phyloP scores from a whole-genome alignment of 2,888 invertebrate genomes.

The Autographa pulchrina region DNA sequence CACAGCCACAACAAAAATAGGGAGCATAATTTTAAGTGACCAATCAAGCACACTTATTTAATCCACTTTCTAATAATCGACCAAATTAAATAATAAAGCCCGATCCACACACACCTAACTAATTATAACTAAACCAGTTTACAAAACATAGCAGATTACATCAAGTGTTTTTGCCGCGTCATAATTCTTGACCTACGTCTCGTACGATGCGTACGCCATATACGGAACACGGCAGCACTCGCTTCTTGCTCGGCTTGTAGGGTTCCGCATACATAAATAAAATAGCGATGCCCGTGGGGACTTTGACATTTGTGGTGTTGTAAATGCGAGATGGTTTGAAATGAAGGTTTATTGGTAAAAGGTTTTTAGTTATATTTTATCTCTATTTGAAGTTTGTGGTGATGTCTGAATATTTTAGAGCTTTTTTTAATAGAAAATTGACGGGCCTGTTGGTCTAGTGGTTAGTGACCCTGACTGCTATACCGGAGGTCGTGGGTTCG shows the following conservation, averaged over 20 bases:
- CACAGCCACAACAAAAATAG: too few species aligned
- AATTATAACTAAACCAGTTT: slow-evolving; percentile 25
- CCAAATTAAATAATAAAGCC: neutral
- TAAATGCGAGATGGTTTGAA: neutral
- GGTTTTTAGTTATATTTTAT: neutral
- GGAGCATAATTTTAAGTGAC: neutral
- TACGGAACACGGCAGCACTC: slow-evolving; percentile 32
- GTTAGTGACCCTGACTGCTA: too few species aligned
- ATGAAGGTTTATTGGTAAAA: neutral
- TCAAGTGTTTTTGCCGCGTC: slow-evolving; percentile 36
- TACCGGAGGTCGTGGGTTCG: too few species aligned
- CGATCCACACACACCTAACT: slow-evolving; percentile 9
- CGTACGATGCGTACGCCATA: slow-evolving; percentile 16
- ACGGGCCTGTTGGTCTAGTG: too few species aligned
- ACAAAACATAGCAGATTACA: slow-evolving; percentile 36
- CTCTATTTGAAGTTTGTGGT: too few species aligned
- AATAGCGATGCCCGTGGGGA: neutral
- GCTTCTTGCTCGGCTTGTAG: slow-evolving; percentile 11
- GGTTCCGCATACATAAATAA: neutral
- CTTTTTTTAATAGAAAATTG: too few species aligned
- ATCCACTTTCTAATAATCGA: neutral
- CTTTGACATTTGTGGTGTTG: neutral
- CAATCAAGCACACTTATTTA: neutral
- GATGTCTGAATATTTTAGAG: too few species aligned
- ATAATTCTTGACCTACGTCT: slow-evolving; percentile 62